A percentile compares a stretch with the other conserved stretches of the same genome.
phyloP scores from a whole-genome alignment of 1,140 invertebrate genomes.

The Drosophila subpulchrella region DNA sequence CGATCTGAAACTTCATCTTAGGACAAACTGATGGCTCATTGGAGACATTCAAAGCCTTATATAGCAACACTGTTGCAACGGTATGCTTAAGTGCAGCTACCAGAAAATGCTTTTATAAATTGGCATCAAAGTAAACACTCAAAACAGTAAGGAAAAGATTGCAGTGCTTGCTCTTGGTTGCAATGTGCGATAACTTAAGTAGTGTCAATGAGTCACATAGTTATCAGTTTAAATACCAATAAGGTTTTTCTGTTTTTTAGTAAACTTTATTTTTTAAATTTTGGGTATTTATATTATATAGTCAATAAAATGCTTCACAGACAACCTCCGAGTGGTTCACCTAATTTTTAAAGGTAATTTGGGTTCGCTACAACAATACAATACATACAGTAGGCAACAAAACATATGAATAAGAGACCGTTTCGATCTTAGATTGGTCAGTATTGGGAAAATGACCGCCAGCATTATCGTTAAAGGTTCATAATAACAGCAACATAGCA shows the following conservation, averaged over 20 bases:
- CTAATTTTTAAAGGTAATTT: no score
- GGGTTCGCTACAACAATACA: no score
- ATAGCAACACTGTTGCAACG: conserved; percentile 42
- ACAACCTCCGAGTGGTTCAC: no score
- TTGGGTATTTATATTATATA: background rate
- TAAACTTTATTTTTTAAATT: background rate
- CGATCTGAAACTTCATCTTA: conserved; percentile 63
- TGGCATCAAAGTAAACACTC: conserved; percentile 39
- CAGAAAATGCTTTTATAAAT: conserved; percentile 70
- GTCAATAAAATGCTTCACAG: no score
- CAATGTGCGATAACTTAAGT: conserved; percentile 8
- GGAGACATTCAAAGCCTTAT: conserved; percentile 33
- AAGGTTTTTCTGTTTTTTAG: background rate
- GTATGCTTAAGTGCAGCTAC: conserved; percentile 36
- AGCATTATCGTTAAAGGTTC: no score
- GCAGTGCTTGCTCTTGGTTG: background rate
- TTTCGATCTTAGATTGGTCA: no score
- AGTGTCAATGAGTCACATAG: conserved; percentile 2
- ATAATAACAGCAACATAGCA: no score
- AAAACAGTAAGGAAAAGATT: conserved; percentile 17
- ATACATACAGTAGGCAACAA: no score
- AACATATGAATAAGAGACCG: no score
- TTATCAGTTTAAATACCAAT: background rate
- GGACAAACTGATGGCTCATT: conserved; percentile 23
- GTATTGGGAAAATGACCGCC: no score